These are phyloP conservation scores for Sarcophaga carnaria DNA, from an alignment of 2,888 invertebrate genomes.

Conservation along the genomic window DNA sequence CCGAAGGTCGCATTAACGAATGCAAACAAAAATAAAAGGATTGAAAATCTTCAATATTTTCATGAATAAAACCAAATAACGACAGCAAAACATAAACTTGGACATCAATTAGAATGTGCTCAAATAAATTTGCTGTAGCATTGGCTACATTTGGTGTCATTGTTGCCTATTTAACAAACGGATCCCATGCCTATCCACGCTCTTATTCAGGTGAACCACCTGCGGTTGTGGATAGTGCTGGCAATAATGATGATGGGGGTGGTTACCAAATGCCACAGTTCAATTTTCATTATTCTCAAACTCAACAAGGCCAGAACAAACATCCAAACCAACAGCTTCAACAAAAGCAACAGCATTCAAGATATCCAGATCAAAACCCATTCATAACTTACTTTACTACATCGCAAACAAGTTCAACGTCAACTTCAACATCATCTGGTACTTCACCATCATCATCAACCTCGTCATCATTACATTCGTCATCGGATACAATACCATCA, in stretches of 20 bases:
- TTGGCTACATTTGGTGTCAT: conserved; percentile 34
- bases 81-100: not conserved
- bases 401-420: conserved; percentile 49
- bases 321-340: conserved; percentile 30
- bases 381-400: conserved; percentile 36
- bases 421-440: conserved; percentile 50
- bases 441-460: conserved; percentile 43
- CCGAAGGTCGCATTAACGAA: conserved; percentile 11
- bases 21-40: conserved; percentile 11
- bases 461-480: conserved; percentile 25
- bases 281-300: conserved; percentile 47
- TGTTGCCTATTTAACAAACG: conserved; percentile 7
- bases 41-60: conserved; percentile 2
- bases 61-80: not conserved
- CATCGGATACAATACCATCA: conserved; percentile 56
- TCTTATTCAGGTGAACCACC: conserved; percentile 60
- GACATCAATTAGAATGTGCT: conserved; percentile 41
- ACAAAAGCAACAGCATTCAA: conserved; percentile 19
- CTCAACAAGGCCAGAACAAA: conserved; percentile 37
- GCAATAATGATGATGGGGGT: conserved; percentile 34
- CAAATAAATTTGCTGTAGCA: conserved; percentile 19
- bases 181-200: conserved; percentile 56
- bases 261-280: conserved; percentile 37
- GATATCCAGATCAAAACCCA: conserved; percentile 18
- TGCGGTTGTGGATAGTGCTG: conserved; percentile 38